Conservation (phyloP, 2,888 invertebrate genomes). For the Drosophila dives region DNA sequence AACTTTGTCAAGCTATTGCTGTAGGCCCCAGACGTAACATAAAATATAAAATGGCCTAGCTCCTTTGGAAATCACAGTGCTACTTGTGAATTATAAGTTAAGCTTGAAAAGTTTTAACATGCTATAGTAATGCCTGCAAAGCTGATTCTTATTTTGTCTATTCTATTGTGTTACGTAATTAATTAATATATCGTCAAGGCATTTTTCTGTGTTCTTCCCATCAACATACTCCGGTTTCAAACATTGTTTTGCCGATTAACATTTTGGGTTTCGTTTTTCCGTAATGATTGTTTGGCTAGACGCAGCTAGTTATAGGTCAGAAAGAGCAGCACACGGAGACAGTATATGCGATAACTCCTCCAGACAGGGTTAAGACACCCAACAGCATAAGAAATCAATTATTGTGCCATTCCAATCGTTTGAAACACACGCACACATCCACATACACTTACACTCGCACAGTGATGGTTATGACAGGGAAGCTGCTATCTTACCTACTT, state of each 20-base stretch:
- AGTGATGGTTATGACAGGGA: neutral
- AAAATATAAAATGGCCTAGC: no score
- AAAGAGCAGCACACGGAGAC: neutral
- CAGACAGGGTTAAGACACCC: conserved; percentile 6
- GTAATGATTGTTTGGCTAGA: conserved; percentile 43
- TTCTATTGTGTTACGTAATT: neutral
- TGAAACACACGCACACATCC: conserved; percentile 5
- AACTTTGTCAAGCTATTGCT: neutral
- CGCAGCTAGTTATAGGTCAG: conserved; percentile 24
- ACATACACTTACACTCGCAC: no score
- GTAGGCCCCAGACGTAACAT: neutral
- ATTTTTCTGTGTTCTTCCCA: neutral
- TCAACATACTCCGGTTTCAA: neutral
- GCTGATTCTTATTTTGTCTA: neutral
- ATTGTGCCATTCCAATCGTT: conserved; percentile 36
- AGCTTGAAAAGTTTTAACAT: neutral
- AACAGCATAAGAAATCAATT: conserved; percentile 61
- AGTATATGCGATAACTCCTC: conserved; percentile 7
- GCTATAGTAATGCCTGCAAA: neutral
- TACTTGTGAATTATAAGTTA: neutral
- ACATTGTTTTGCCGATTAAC: neutral
- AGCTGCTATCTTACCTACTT: neutral
- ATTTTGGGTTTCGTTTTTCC: conserved; percentile 19
- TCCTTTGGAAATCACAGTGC: neutral
- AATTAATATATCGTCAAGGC: conserved; percentile 35